A percentile compares a stretch with the other conserved stretches of the same genome.
Evolutionary conservation across 1,140 invertebrate species (phyloP).

Genomic region (Drosophila lini): DNA sequence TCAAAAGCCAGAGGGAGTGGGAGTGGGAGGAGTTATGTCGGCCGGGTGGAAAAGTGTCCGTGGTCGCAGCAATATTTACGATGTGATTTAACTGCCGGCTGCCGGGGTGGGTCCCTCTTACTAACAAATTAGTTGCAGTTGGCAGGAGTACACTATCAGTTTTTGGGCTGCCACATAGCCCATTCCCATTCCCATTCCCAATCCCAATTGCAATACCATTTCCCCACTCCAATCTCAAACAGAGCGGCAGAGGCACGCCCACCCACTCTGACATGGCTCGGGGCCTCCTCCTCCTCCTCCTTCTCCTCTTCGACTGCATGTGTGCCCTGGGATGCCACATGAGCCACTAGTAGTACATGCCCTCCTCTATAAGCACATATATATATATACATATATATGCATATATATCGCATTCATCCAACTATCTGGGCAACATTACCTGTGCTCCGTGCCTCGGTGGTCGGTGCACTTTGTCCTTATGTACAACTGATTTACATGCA

Average conservation of each 20-base stretch:
- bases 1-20: background rate
- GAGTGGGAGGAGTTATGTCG: slow-evolving; percentile 6
- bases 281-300: background rate
- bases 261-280: slow-evolving; percentile 4
- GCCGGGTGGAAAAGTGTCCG: slow-evolving; percentile 3
- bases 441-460: background rate
- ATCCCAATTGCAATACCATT: background rate
- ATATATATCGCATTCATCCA: slow-evolving; percentile 5
- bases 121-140: slow-evolving; percentile 67
- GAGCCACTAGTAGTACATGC: slow-evolving; percentile 8
- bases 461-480: slow-evolving; percentile 16
- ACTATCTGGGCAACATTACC: slow-evolving; percentile 10
- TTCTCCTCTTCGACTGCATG: background rate
- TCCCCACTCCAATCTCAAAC: background rate
- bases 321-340: slow-evolving; percentile 9
- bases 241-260: slow-evolving; percentile 9
- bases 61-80: slow-evolving; percentile 46
- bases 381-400: background rate
- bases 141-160: slow-evolving; percentile 60
- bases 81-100: slow-evolving; percentile 26
- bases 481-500: slow-evolving; percentile 15
- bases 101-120: slow-evolving; percentile 20
- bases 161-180: slow-evolving; percentile 43
- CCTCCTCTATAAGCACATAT: background rate
- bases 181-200: background rate